A percentile compares a stretch with the other conserved stretches of the same genome.
Conservation (phyloP, 1,140 invertebrate genomes). For the Leucophenga varia region DNA sequence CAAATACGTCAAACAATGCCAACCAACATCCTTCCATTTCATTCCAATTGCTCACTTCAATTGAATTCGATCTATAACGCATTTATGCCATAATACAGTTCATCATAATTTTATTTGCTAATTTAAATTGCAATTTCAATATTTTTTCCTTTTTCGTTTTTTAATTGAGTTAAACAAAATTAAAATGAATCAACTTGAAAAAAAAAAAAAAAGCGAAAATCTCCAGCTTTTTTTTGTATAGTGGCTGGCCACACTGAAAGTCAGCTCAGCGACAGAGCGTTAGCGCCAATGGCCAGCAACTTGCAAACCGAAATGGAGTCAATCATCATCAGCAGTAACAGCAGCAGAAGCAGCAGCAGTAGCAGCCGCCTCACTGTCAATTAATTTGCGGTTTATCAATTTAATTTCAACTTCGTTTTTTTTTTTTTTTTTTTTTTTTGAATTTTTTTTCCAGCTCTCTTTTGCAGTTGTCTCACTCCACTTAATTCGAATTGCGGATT, state of each 20-base stretch:
- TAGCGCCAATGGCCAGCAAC: conserved; percentile 3
- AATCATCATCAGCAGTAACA: conserved; percentile 2
- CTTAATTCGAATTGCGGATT: conserved; percentile 28
- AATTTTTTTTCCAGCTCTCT: background rate
- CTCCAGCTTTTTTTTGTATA: too few relatives aligned
- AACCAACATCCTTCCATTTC: conserved; percentile 34
- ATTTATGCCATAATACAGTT: conserved; percentile 3
- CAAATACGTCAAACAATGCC: conserved; percentile 51
- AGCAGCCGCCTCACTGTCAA: conserved; percentile 47
- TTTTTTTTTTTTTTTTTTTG: conserved; percentile 5
- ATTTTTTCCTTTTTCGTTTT: background rate
- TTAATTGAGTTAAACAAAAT: conserved; percentile 45
- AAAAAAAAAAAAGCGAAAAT: conserved; percentile 26
- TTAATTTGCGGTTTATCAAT: conserved; percentile 57
- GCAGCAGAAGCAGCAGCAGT: conserved; percentile 15
- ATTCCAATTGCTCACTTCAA: too few relatives aligned
- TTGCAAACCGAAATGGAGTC: background rate
- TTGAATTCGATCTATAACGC: conserved; percentile 12
- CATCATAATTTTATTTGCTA: conserved; percentile 48
- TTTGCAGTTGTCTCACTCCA: background rate
- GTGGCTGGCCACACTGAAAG: conserved; percentile 20
- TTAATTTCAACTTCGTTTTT: conserved; percentile 46
- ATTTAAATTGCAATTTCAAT: conserved; percentile 47
- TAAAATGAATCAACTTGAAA: conserved; percentile 1
- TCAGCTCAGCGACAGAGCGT: background rate